Base-by-base conservation (phyloP, 2,113 vertebrate species). In the Nymphicus hollandicus region DNA sequence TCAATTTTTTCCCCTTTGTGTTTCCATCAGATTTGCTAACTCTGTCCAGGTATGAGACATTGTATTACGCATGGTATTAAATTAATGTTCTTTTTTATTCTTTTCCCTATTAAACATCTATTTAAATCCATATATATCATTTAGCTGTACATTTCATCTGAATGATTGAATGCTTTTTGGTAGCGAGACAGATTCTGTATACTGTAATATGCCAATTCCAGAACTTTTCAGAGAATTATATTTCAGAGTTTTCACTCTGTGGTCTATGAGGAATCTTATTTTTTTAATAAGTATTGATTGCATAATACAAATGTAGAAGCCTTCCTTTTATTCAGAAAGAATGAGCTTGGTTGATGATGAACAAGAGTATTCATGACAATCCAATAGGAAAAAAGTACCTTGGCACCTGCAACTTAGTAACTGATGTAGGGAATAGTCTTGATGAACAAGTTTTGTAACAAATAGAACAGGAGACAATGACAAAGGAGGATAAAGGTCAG, bases 271-370 rank as follows among this genome's bases (percentile, higher is more conserved):
- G 81, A 96, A 76, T 96, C 82, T 95, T 93, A 87, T 93, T 97
- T 97, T 97, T 94, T 96, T 77, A 97, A 78, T 97, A 96, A 96
- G 74, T 97, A 97, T 98, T 97, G 94, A 97, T 97, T 61, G 7
- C 35, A 50, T 88, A 95, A 35, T 56, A 71, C 39, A 95, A 97
- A 92, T 31, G 81, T 92, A 91, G 87, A 81, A 90, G 29, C 39
- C 35, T 90, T 72, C 56, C 79, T 93, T 91, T 91, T 96, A 96
- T 97, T 97, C 97, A 96, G 94, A 96, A 98, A 95, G 78, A 97
- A 97, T 96, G 88, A 94, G 74, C 74, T 86, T 73, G 74, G 71
- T n/a, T 95, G 83, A 65, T 82, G 49, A 88, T 94, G 85, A 95
- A 86, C 60, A 87, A 80, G 22, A 80, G 61, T 50, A 86, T 76